These are phyloP conservation scores for Drosophila lowei DNA, from an alignment of 1,140 invertebrate genomes.

Conservation along the genomic window DNA sequence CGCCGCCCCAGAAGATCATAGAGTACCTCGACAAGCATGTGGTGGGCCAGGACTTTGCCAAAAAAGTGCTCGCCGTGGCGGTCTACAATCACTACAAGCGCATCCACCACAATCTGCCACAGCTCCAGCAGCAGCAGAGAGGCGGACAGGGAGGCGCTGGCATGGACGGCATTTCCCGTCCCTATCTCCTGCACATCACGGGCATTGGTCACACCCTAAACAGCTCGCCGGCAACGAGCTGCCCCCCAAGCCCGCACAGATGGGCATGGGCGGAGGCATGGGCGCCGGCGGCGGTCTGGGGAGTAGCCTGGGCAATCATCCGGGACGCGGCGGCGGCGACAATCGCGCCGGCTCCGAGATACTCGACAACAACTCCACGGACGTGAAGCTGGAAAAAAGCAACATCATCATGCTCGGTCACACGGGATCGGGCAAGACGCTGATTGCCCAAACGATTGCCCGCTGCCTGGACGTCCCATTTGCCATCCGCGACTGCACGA, in stretches of 20 bases:
- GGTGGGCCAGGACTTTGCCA: conserved; percentile 98
- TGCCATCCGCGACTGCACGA: conserved; percentile 99
- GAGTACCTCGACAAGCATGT: conserved; percentile 98
- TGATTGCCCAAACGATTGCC: conserved; percentile 98
- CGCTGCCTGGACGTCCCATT: conserved; percentile 98
- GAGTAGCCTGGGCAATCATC: conserved; percentile 15
- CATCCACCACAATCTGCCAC: conserved; percentile 96
- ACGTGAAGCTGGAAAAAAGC: conserved; percentile 97
- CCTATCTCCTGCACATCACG: conserved; percentile 92
- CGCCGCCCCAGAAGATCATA: conserved; percentile 98
- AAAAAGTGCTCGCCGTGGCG: conserved; percentile 99
- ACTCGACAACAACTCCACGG: conserved; percentile 92
- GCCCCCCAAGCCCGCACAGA: conserved; percentile 63
- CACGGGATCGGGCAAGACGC: conserved; percentile 99
- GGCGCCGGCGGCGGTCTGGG: conserved; percentile 59
- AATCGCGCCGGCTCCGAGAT: conserved; percentile 89
- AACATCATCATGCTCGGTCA: conserved; percentile 98
- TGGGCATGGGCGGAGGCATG: conserved; percentile 57
- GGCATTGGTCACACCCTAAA: conserved; percentile 88
- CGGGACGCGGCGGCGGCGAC: conserved; percentile 26
- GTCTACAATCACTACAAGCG: conserved; percentile 99
- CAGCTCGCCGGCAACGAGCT: conserved; percentile 83
- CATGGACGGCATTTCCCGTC: conserved; percentile 80
- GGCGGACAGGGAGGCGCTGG: conserved; percentile 82
- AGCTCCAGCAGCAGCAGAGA: conserved; percentile 77